Base-by-base conservation (phyloP, 2,113 vertebrate genomes). In the Hepsetus odoe region DNA sequence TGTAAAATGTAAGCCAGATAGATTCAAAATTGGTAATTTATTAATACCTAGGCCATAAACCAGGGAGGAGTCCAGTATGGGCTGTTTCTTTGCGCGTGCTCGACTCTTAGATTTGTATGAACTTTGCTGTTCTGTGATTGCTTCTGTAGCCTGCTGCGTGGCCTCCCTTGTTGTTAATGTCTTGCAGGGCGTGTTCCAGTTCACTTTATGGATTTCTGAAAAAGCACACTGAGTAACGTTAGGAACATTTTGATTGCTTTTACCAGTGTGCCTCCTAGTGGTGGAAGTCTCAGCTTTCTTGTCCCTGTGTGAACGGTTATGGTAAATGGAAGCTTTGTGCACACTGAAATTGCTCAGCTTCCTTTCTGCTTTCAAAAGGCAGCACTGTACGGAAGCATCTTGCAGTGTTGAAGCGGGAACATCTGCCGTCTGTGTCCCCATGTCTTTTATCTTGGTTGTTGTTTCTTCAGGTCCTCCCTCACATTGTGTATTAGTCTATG, bases 331-430 rank as follows among this genome's bases (percentile, higher is more conserved):
- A 40, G 11, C 14, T 28, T 10, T 74, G 30, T 72, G 46, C 33
- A 24, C 16, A 33, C 62, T 30, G 8, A 9, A 35, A 33, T 26
- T 40, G 11, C 33, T 58, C 12, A 44, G 51, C 51, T 9, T 56
- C 32, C 4, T 42, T 14, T 46, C 1, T 40, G 77, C 0, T 42
- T 66, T 53, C 67, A 70, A 42, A 58, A 51, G 62, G 40, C 38
- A 65, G 49, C 94, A 96, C 79, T 97, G 96, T 24, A 90, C 85
- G 0, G 91, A 90, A 35, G 83, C 90, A 1, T 97, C 90, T 11
- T 66, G 76, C 1, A 58, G 11, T 0, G 5, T 42, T 26, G 35
- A 26, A 49, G 14, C 22, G n/a, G 46, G 14, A 56, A 55, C 38
- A 33, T 16, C 0, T 32, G 40, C 83, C 0, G 95, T 96, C 84